A percentile compares a stretch with the other conserved stretches of the same genome.
These are phyloP conservation scores for Panulirus ornatus DNA, from an alignment of 1,140 invertebrate genomes.

Conservation along the genomic window DNA sequence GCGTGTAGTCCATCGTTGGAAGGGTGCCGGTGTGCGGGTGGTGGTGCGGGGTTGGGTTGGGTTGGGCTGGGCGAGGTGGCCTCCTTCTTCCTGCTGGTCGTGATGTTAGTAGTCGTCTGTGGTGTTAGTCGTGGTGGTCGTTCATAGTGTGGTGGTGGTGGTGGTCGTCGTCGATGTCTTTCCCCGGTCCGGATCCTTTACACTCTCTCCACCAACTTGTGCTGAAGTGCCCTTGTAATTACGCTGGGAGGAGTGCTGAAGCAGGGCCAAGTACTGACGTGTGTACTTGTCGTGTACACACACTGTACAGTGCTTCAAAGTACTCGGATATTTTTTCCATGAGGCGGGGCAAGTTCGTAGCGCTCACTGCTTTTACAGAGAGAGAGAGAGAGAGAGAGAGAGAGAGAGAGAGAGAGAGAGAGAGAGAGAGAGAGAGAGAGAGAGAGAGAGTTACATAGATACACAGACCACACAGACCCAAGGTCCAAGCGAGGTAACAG, in stretches of 20 bases:
- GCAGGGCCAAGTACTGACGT: no score
- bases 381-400: background rate
- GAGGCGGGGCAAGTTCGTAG: background rate
- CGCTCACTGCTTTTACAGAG: background rate
- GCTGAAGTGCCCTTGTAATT: background rate
- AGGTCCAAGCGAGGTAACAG: no score
- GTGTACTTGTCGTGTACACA: no score
- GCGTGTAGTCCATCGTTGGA: no score
- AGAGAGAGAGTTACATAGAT: background rate
- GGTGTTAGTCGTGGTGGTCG: no score
- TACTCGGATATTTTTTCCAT: background rate
- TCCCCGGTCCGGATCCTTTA: background rate
- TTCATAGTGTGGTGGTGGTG: no score
- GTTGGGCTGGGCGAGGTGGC: no score
- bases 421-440: background rate
- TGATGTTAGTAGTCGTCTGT: no score
- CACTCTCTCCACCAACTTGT: background rate
- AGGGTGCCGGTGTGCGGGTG: no score
- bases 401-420: slow-evolving; percentile 8
- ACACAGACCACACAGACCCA: background rate
- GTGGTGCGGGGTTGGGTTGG: background rate
- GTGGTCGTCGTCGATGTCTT: background rate
- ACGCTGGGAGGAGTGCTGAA: no score
- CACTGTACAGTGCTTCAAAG: background rate
- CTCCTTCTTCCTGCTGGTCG: no score